Base-by-base conservation (phyloP, 2,888 invertebrate genomes). In the Parnassius smintheus region DNA sequence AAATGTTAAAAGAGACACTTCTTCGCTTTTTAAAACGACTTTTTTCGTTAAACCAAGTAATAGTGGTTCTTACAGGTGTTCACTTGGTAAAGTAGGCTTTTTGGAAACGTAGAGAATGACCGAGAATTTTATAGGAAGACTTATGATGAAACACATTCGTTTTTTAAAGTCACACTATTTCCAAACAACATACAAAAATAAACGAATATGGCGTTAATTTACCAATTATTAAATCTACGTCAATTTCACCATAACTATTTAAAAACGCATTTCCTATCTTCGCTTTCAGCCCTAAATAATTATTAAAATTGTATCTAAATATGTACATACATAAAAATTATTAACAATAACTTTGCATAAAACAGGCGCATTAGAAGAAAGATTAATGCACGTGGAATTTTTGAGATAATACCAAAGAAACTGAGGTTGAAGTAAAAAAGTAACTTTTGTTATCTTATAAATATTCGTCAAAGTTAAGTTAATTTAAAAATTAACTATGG, bases 251-350 rank as follows among this genome's bases (percentile, higher is more conserved):
- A 12, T n/a, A 12, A 12, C 3, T 35, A n/a, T 52, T n/a, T 41
- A 52, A 52, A n/a, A 41, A 51, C 51, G 22, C 51, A 50, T 22
- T 18, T 18, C 11, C 56, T 46, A 57, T 44, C 51, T 51, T 58
- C 51, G 10, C 25, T 49, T 58, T 51, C 51, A 13, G 44, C 42
- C 50, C 42, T 51, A 50, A 66, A 65, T 58, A 46, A 51, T 65
- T 61, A 64, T 64, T 66, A 67, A 62, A 70, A 66, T 66, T 68
- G 53, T 62, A 61, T 64, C 65, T 69, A 67, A 61, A 65, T 64
- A 67, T 70, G 7, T 49, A 70, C 69, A 65, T 69, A 70, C 67
- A 70, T 58, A 13, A 51, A 18, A 45, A 18, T 8, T 2, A 55
- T 55, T 42, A 58, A 51, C 58, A 58, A 58, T 25, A 50, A 57